Base-by-base conservation (phyloP, 2,888 invertebrate species). In the Zelleria hepariella region DNA sequence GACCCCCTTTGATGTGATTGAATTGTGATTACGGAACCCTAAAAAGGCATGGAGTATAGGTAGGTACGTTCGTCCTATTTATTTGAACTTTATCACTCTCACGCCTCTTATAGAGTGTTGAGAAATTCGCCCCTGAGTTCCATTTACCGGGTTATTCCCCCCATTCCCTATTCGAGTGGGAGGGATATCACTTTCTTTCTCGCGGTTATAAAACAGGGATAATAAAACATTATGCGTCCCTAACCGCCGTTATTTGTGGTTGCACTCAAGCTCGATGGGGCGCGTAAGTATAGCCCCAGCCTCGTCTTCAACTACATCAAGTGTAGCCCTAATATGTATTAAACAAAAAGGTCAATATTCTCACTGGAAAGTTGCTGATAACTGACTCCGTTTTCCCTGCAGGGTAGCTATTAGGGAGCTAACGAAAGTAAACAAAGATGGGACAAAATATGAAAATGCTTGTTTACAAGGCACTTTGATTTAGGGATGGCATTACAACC, bases 201-300 rank as follows among this genome's bases (percentile, higher is more conserved):
- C 71, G 77, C 69, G 79, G 83, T 78, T 82, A 75, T 85, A 80
- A 81, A 82, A 79, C 75, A 74, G 73, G 71, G 72, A 67, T 83
- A 80, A 83, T 84, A 84, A 85, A 84, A 83, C 78, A 83, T 83
- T 75, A 82, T 78, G 80, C 74, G 79, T 76, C 77, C 77, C 75
- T 75, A 69, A 73, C 69, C 72, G 62, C 65, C 67, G 68, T 80
- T 82, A 80, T 83, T 82, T 80, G 82, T 75, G 78, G 78, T 71
- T 85, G 80, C 82, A 82, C 78, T 82, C 72, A 68, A 72, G 66
- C 63, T 64, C 66, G 70, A 69, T 72, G 73, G 68, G 74, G 70
- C 65, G 67, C 64, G 66, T 64, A 63, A 42, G 32, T 42, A 10
- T 42, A 15, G 4, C 15, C 7, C 26, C 4, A 15, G 15, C 32